These are phyloP conservation scores for Anseranas semipalmata DNA, from an alignment of 2,113 vertebrate species.

Conservation along the genomic window DNA sequence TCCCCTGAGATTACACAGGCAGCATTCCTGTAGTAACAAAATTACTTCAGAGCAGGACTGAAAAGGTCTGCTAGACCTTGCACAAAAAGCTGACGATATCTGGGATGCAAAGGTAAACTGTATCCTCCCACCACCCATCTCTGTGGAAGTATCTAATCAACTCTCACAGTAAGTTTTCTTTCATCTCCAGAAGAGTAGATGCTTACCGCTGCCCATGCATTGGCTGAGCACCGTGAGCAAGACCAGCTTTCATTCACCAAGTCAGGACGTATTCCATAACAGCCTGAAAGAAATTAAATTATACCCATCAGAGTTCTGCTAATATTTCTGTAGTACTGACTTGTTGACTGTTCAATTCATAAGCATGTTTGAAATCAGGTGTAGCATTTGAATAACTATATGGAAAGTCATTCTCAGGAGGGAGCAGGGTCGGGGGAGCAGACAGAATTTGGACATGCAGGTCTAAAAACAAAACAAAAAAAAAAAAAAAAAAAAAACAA, in stretches of 20 bases:
- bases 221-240: constrained; percentile 87
- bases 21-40: constrained; percentile 86
- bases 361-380: neutral
- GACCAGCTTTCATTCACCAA: constrained; percentile 84
- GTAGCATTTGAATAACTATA: neutral
- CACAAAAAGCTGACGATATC: rapidly evolving
- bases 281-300: constrained; percentile 77
- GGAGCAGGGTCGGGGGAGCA: neutral
- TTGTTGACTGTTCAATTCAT: rapidly evolving
- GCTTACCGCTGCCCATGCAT: constrained; percentile 89
- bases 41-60: neutral
- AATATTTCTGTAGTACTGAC: rapidly evolving
- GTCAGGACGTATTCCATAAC: constrained; percentile 90
- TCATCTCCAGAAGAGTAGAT: neutral
- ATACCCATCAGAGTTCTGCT: neutral
- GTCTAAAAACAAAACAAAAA: neutral
- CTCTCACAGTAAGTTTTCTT: neutral
- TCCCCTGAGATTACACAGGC: constrained; percentile 92
- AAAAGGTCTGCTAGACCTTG: neutral
- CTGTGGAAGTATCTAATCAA: rapidly evolving
- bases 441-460: neutral
- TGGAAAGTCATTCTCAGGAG: neutral
- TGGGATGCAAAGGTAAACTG: neutral
- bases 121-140: neutral
- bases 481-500: neutral